Conservation (phyloP, 2,888 invertebrate genomes). For the Cinara cedri region DNA sequence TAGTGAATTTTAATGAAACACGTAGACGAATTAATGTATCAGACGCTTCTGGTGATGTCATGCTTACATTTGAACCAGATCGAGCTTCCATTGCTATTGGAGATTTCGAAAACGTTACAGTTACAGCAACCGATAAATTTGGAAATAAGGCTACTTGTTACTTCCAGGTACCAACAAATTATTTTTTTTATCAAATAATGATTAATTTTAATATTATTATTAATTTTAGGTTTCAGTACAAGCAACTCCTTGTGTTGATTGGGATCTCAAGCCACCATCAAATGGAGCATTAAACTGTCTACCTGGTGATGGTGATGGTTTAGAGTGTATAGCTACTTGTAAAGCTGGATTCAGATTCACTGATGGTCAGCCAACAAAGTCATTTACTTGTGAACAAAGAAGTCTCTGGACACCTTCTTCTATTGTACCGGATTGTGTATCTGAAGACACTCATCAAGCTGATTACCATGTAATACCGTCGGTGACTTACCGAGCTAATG, state of each 20-base stretch:
- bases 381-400: conserved; percentile 82
- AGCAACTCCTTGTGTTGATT: conserved; percentile 92
- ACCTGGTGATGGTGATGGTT: conserved; percentile 78
- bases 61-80: conserved; percentile 81
- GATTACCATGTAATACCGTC: conserved; percentile 88
- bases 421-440: conserved; percentile 93
- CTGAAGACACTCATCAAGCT: conserved; percentile 94
- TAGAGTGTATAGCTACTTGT: conserved; percentile 89
- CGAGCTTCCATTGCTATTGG: conserved; percentile 84
- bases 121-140: conserved; percentile 83
- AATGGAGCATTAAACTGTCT: conserved; percentile 88
- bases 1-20: conserved; percentile 90
- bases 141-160: conserved; percentile 89
- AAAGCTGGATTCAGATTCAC: conserved; percentile 86
- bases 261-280: conserved; percentile 88
- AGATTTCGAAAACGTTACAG: conserved; percentile 89
- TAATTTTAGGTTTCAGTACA: conserved; percentile 77
- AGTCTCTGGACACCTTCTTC: conserved; percentile 85
- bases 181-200: neutral
- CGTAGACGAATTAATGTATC: conserved; percentile 81
- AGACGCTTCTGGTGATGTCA: conserved; percentile 87
- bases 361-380: conserved; percentile 86
- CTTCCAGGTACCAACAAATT: conserved; percentile 74
- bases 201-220: conserved; percentile 6
- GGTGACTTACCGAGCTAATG: conserved; percentile 86